Percentiles rank a stretch among this genome's conserved stretches.
These are phyloP conservation scores for Drosophila emarginata DNA, from an alignment of 2,888 invertebrate species.

Conservation along the genomic window DNA sequence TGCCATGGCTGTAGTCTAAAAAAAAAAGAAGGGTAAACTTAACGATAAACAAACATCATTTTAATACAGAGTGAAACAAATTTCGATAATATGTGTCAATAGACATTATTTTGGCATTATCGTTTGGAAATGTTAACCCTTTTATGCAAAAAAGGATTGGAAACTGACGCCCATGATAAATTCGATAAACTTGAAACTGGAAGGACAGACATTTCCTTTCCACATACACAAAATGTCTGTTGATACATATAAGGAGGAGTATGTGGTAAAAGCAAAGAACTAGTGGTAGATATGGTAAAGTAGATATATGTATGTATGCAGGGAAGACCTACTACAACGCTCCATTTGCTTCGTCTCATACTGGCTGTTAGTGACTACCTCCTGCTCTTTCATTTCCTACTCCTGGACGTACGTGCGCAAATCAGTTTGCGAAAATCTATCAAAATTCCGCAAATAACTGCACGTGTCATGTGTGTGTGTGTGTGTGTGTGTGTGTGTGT, in stretches of 20 bases:
- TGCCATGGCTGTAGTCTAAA: neutral
- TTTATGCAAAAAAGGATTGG: too few species aligned
- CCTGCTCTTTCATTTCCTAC: neutral
- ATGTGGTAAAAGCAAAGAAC: neutral
- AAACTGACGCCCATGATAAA: too few species aligned
- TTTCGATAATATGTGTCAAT: neutral
- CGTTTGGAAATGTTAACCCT: too few species aligned
- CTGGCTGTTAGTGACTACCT: neutral
- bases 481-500: slow-evolving; percentile 7
- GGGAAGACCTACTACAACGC: neutral
- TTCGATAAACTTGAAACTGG: too few species aligned
- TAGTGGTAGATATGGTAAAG: neutral
- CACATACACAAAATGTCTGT: neutral
- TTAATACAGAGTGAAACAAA: neutral
- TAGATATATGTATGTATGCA: too few species aligned
- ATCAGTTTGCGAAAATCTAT: slow-evolving; percentile 63
- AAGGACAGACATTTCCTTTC: neutral
- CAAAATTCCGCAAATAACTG: slow-evolving; percentile 68
- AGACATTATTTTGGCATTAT: too few species aligned
- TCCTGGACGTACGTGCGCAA: slow-evolving; percentile 48
- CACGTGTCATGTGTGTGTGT: slow-evolving; percentile 50
- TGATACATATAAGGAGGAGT: too few species aligned
- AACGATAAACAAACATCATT: too few species aligned
- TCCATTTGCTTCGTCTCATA: neutral
- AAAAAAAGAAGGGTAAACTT: too few species aligned